Evolutionary conservation across 2,888 invertebrate genomes (phyloP), one percentile per base, ranked within the genome.

Genomic region (Agrochola litura): DNA sequence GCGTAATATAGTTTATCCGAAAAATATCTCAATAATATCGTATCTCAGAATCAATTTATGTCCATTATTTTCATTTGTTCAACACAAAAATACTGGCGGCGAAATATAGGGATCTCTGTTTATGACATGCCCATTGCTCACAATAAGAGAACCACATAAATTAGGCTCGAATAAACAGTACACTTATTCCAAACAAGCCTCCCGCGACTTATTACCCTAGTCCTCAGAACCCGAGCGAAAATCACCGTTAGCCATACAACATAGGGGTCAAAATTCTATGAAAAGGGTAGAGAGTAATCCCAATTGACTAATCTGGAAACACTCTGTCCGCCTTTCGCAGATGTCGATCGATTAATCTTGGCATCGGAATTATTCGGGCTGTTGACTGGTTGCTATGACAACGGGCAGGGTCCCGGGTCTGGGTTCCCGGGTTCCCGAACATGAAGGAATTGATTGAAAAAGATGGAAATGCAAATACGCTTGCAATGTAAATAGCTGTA

Each of bases 281-380:
- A 76, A 67, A 76, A 71, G 64, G 64, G 79, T 63, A 54, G 76
- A 41, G 68, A 87, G 89, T 93, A 94, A 93, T 95, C 93, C 94
- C 93, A 94, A 95, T 94, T 94, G 95, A 94, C 93, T 95, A 96
- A 96, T 95, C 95, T 94, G 91, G 88, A 91, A 89, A 91, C 90
- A 92, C 92, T 93, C 90, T 89, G 90, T 91, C 94, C 91, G 95
- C 93, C 94, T 93, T 92, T 93, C 91, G 92, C 94, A 94, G 93
- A 94, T 94, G 95, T 92, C 93, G 91, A 93, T 94, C 95, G 94
- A 95, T 95, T 95, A 95, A 95, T 95, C 95, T 95, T 93, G 87
- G 90, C 90, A 94, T 94, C 89, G 92, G 91, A 92, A 92, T 94
- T 94, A 94, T 93, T 93, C 89, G 92, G 90, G 91, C 87, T 92